Conservation (phyloP, 2,888 invertebrate genomes). For the Sarcophaga variegata region DNA sequence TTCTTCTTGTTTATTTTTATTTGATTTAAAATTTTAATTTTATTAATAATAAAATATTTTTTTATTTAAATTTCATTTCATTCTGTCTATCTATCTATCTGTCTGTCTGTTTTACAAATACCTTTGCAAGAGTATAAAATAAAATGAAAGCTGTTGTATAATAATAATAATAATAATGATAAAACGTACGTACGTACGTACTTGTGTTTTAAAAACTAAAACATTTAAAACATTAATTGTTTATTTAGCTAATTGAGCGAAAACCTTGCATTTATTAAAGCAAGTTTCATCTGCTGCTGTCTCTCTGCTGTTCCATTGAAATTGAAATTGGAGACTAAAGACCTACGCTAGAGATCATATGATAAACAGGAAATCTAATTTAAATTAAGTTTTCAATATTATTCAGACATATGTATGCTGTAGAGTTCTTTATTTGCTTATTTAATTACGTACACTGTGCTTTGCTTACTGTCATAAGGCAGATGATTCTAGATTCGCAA, state of each 20-base stretch:
- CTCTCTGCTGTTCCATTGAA: background rate
- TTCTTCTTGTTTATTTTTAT: no score
- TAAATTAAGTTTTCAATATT: conserved; percentile 54
- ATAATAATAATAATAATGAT: background rate
- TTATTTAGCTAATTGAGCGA: conserved; percentile 71
- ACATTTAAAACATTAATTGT: conserved; percentile 62
- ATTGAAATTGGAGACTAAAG: background rate
- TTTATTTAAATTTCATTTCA: background rate
- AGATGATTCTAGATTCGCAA: background rate
- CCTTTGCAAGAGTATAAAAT: background rate
- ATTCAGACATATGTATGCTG: conserved; percentile 12
- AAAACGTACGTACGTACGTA: no score
- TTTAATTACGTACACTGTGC: background rate
- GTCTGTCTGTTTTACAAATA: background rate
- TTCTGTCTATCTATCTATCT: background rate
- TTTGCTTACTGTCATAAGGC: background rate
- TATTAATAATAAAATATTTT: conserved; percentile 19
- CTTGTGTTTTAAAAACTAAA: conserved; percentile 31
- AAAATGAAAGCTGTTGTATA: background rate
- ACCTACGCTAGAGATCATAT: background rate
- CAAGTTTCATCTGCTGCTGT: background rate
- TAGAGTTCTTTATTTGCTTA: conserved; percentile 4
- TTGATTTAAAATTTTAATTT: background rate
- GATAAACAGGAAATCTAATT: conserved; percentile 56
- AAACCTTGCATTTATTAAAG: conserved; percentile 63